These are phyloP conservation scores for Aegithalos caudatus DNA, from an alignment of 2,113 vertebrate species.

Conservation along the genomic window DNA sequence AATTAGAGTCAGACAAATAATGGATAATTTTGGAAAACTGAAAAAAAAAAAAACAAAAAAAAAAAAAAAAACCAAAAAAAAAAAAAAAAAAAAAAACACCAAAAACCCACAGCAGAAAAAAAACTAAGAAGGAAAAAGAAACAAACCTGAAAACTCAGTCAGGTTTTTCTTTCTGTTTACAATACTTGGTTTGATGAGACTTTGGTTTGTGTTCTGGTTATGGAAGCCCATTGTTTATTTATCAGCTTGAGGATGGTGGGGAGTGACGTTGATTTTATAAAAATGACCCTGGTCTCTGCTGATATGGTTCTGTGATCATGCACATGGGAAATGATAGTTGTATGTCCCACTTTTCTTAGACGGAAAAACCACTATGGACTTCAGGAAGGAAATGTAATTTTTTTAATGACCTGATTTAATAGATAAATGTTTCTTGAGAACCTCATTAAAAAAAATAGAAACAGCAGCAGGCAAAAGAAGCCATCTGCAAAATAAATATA, in stretches of 20 bases:
- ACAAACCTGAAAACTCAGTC: neutral
- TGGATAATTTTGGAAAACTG: neutral
- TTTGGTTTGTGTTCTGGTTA: neutral
- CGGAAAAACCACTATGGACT: neutral
- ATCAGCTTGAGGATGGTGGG: neutral
- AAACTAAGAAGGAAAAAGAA: neutral
- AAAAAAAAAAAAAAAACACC: too few relatives aligned
- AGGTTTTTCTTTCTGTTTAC: neutral
- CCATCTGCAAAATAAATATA: constrained; percentile 41
- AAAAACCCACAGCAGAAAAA: too few relatives aligned
- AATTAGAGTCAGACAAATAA: neutral
- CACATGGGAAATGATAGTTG: neutral
- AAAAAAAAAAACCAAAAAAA: neutral
- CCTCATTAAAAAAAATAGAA: neutral
- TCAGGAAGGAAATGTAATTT: constrained; percentile 23
- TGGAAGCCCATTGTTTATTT: neutral
- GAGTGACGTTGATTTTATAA: neutral
- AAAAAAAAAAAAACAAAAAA: neutral
- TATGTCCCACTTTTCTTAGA: constrained; percentile 13
- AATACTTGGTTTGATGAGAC: neutral
- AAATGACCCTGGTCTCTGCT: neutral
- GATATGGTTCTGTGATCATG: neutral
- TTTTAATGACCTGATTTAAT: constrained; percentile 45
- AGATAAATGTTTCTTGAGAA: constrained; percentile 40
- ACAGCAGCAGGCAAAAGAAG: constrained; percentile 12